Percentiles rank a stretch among this genome's conserved stretches.
phyloP scores from a whole-genome alignment of 1,140 invertebrate genomes.

The Eciton burchellii region DNA sequence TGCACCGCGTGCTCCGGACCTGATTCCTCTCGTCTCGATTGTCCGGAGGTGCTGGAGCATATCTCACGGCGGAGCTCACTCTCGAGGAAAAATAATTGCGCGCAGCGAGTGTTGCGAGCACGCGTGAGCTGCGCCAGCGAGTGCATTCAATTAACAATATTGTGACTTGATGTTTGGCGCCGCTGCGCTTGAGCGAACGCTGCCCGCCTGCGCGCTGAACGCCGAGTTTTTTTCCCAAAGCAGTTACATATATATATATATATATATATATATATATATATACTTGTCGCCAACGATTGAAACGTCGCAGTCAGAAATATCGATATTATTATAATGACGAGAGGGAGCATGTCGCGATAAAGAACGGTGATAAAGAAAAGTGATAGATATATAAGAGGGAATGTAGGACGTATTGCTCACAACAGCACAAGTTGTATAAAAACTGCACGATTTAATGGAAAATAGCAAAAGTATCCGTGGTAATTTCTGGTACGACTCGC shows the following conservation, averaged over 20 bases:
- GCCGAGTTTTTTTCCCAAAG: slow-evolving; percentile 36
- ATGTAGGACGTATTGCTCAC: too few species aligned
- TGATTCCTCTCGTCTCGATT: slow-evolving; percentile 70
- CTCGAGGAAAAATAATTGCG: slow-evolving; percentile 83
- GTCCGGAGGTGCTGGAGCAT: slow-evolving; percentile 80
- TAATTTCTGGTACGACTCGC: too few species aligned
- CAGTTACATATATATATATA: background rate
- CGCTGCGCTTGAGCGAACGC: slow-evolving; percentile 42
- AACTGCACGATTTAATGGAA: too few species aligned
- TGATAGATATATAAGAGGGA: too few species aligned
- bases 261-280: too few species aligned
- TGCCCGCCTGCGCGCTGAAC: slow-evolving; percentile 5
- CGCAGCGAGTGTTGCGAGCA: slow-evolving; percentile 55
- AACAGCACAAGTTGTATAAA: too few species aligned
- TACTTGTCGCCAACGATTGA: too few species aligned
- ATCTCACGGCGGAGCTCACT: slow-evolving; percentile 79
- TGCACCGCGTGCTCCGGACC: slow-evolving; percentile 20
- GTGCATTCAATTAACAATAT: slow-evolving; percentile 74
- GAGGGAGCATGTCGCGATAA: too few species aligned
- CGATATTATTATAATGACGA: too few species aligned
- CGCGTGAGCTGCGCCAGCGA: slow-evolving; percentile 54
- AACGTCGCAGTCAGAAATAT: too few species aligned
- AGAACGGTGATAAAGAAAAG: too few species aligned
- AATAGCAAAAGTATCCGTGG: too few species aligned
- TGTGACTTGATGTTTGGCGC: slow-evolving; percentile 64